These are phyloP conservation scores for Cataglyphis cursor DNA, from an alignment of 2,888 invertebrate species.

Conservation along the genomic window DNA sequence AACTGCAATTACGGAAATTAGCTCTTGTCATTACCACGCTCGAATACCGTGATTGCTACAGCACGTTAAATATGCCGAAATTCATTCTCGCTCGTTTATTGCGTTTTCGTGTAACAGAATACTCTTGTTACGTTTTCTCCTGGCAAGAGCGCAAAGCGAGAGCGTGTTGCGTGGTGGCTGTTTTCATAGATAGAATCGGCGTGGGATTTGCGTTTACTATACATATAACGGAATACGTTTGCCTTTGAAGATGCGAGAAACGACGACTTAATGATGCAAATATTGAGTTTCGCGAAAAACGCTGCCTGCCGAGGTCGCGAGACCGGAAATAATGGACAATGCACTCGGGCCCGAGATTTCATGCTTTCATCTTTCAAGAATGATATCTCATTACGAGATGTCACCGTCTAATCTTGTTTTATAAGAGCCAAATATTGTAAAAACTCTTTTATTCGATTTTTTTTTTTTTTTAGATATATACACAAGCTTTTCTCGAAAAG, in stretches of 20 bases:
- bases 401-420: neutral
- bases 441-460: neutral
- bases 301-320: constrained; percentile 13
- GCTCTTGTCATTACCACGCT: neutral
- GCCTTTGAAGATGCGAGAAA: constrained; percentile 36
- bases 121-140: constrained; percentile 23
- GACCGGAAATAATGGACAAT: constrained; percentile 28
- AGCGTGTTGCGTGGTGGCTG: constrained; percentile 45
- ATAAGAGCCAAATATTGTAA: neutral
- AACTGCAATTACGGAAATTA: constrained; percentile 33
- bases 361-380: constrained; percentile 13
- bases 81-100: constrained; percentile 15
- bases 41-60: neutral
- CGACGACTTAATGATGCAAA: constrained; percentile 42
- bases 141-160: constrained; percentile 12
- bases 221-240: constrained; percentile 54
- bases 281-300: constrained; percentile 37
- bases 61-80: neutral
- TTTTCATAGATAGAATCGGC: constrained; percentile 59
- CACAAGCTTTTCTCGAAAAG: neutral
- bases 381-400: neutral
- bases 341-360: constrained; percentile 21
- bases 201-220: constrained; percentile 60
- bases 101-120: neutral
- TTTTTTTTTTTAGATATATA: neutral